A percentile compares a stretch with the other conserved stretches of the same genome.
Conservation (phyloP, 2,113 vertebrate genomes). For the Aegotheles bennettii region DNA sequence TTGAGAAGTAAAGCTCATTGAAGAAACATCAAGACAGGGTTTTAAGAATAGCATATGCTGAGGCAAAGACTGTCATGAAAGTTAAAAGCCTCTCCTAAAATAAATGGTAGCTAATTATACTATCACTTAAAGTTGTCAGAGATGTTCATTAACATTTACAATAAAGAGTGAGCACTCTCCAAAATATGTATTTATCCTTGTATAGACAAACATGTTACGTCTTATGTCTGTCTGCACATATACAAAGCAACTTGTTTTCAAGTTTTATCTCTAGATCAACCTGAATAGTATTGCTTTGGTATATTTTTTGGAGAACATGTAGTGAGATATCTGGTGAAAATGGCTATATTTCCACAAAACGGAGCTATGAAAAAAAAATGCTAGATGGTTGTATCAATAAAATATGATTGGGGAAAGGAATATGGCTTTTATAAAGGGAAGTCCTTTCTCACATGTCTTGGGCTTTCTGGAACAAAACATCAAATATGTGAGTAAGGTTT, state of each 20-base stretch:
- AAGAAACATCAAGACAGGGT: background rate
- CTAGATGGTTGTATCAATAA: background rate
- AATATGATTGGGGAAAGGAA: background rate
- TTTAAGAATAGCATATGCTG: background rate
- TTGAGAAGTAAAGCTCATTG: background rate
- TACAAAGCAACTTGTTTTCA: background rate
- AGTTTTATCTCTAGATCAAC: background rate
- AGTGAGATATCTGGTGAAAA: background rate
- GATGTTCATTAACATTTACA: background rate
- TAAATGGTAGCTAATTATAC: background rate
- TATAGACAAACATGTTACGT: background rate
- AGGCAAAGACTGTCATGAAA: background rate
- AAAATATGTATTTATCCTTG: background rate
- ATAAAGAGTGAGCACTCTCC: background rate
- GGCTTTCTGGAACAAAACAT: background rate
- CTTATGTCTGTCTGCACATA: background rate
- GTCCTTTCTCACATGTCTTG: rapidly evolving
- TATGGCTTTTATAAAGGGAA: background rate
- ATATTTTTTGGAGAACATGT: background rate
- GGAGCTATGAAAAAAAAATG: no score
- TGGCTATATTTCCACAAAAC: background rate
- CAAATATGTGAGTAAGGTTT: background rate
- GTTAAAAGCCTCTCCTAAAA: background rate
- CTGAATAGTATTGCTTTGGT: background rate
- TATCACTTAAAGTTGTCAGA: background rate